Percentiles rank a stretch among this genome's conserved stretches.
Conservation (phyloP, 2,888 invertebrate species). For the Zaprionus bogoriensis region DNA sequence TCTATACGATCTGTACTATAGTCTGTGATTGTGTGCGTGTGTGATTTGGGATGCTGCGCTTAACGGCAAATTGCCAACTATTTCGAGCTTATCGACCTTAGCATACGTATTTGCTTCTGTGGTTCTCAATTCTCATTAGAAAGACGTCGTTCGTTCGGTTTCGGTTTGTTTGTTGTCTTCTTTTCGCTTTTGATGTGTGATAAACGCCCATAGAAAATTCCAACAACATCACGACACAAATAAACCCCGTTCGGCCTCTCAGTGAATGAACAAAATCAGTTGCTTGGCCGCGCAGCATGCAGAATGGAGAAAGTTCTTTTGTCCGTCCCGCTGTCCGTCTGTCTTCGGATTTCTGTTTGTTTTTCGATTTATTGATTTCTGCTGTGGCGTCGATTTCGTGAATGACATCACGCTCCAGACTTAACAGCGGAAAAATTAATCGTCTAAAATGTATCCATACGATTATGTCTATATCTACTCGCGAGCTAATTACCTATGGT, state of each 20-base stretch:
- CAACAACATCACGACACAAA: slow-evolving; percentile 41
- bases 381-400: slow-evolving; percentile 1
- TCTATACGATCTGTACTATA: background rate
- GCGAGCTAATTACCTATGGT: background rate
- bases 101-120: background rate
- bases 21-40: background rate
- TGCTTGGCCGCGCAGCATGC: slow-evolving; percentile 59
- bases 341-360: slow-evolving; percentile 11
- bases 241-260: slow-evolving; percentile 25
- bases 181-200: slow-evolving; percentile 16
- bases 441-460: background rate
- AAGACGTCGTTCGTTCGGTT: background rate
- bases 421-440: background rate
- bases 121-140: slow-evolving; percentile 15
- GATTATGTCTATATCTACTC: background rate
- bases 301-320: slow-evolving; percentile 69
- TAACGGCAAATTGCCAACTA: slow-evolving; percentile 31
- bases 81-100: slow-evolving; percentile 10
- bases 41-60: slow-evolving; percentile 3
- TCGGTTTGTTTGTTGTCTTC: background rate
- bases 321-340: slow-evolving; percentile 7
- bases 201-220: slow-evolving; percentile 47
- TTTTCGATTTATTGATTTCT: slow-evolving; percentile 34
- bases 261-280: slow-evolving; percentile 34
- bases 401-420: slow-evolving; percentile 46